Base-by-base conservation (phyloP, 2,888 invertebrate species). In the Norana najaformis region DNA sequence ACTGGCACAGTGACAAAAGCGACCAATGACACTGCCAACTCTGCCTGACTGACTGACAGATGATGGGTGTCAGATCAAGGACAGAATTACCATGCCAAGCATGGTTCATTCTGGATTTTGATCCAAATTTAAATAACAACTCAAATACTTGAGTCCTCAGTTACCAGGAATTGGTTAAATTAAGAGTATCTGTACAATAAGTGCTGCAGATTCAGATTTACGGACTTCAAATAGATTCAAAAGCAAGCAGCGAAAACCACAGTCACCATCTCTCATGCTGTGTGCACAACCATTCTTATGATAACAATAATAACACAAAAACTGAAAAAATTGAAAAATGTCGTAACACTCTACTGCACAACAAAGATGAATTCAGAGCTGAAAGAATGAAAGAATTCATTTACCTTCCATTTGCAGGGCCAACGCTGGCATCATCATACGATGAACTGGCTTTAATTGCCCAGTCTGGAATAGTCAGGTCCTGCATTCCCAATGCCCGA, bases 391-490 rank as follows among this genome's bases (percentile, higher is more conserved):
- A n/a, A n/a, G n/a, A 2, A 36, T 18, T n/a, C 69, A 89, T 97
- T 96, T 95, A 97, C 98, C 98, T 96, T 95, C 97, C 97, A 94
- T 97, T 97, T 93, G 97, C 96, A 89, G 98, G 97, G 92, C 97
- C 97, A 92, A 97, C 97, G 95, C 97, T 97, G 93, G 96, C 96
- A 93, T 96, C 96, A 95, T 97, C 97, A 95, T 97, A 97, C 92
- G 97, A 97, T 88, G 97, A 97, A 95, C 97, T 97, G 92, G 97
- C 97, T 91, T 96, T 96, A 94, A 98, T 96, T 95, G 97, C 97
- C 93, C 96, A 96, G 95, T 98, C 97, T 93, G 96, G 96, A 94
- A 98, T 97, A 93, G 96, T 96, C 91, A 97, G 97, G 93, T 96
- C 96, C 95, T 97, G 97, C 97, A 98, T 97, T 91, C 98, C 98